phyloP scores from a whole-genome alignment of 53 echinoderm and acorn worm species.

The Hippasteria phrygiana region DNA sequence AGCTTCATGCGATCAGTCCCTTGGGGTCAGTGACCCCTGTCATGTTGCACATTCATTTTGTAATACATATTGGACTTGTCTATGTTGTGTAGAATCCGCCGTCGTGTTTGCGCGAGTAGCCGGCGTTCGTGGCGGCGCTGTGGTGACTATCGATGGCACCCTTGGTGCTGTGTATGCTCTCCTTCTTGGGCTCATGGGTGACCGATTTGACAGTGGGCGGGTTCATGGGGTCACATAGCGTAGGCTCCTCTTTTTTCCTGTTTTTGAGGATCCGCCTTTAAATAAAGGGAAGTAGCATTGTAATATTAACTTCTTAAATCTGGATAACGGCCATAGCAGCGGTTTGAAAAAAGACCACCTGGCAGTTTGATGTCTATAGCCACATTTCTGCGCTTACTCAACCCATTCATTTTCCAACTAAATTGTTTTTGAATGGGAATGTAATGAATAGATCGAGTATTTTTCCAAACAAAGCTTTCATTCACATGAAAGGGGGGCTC shows the following conservation, averaged over 20 bases:
- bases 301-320: neutral
- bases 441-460: too few species aligned
- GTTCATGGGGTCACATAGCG: slow-evolving; percentile 33
- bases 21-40: too few species aligned
- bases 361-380: too few species aligned
- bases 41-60: too few species aligned
- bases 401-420: neutral
- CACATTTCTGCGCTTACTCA: too few species aligned
- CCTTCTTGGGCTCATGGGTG: slow-evolving; percentile 90
- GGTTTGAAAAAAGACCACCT: too few species aligned
- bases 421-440: too few species aligned
- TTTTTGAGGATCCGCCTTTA: slow-evolving; percentile 89
- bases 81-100: slow-evolving; percentile 97
- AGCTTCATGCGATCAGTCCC: neutral
- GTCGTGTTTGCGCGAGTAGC: slow-evolving; percentile 96
- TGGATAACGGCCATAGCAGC: too few species aligned
- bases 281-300: neutral
- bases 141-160: slow-evolving; percentile 94
- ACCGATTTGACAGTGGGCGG: slow-evolving; percentile 50
- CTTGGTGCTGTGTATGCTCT: slow-evolving; percentile 89
- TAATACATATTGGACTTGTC: neutral
- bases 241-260: slow-evolving; percentile 61
- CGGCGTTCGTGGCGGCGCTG: slow-evolving; percentile 90
- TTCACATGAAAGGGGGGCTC: too few species aligned
- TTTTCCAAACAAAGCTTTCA: too few species aligned